Base-by-base conservation (phyloP, 2,113 vertebrate species). In the Typhlomys cinereus region DNA sequence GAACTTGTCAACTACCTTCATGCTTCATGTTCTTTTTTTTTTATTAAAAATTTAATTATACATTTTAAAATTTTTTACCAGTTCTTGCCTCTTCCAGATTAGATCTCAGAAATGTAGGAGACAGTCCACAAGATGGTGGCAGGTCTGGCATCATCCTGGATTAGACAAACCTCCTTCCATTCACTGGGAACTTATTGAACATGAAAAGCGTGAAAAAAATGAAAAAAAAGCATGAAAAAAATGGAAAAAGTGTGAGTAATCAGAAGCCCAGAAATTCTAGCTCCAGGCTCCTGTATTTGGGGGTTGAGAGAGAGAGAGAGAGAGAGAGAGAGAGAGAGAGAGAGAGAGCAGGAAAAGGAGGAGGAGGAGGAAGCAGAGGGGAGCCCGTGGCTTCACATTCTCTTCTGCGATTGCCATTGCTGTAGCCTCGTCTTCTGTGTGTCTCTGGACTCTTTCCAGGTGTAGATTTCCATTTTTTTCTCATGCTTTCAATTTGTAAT, bases 361-460 rank as follows among this genome's bases (percentile, higher is more conserved):
- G n/a, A n/a, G n/a, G n/a, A n/a, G n/a, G n/a, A n/a, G n/a, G n/a
- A n/a, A n/a, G n/a, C n/a, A n/a, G n/a, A n/a, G n/a, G n/a, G n/a
- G n/a, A n/a, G n/a, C n/a, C 5, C 25, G 2, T 5, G 8, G 11
- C 13, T 66, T 52, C 15, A 14, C 5, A 10, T 2, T 10, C 44
- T 70, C 59, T 57, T 44, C 6, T 27, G 7, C 27, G 46, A 2
- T 14, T 12, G 1, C 41, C 50, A 9, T 48, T 36, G 46, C 12
- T 76, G 7, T n/a, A 27, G 0, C 9, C 12, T 39, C 20, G 48
- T 2, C 18, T 62, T 74, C 7, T n/a, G 3, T 31, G 11, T 23
- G 18, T 34, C 17, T 73, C 34, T 85, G n/a, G 52, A 69, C 75
- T 88, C 50, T 74, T 25, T 57, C 21, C 69, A 59, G 71, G 36